Conservation (phyloP, 2,888 invertebrate genomes). For the Drosophila testacea region DNA sequence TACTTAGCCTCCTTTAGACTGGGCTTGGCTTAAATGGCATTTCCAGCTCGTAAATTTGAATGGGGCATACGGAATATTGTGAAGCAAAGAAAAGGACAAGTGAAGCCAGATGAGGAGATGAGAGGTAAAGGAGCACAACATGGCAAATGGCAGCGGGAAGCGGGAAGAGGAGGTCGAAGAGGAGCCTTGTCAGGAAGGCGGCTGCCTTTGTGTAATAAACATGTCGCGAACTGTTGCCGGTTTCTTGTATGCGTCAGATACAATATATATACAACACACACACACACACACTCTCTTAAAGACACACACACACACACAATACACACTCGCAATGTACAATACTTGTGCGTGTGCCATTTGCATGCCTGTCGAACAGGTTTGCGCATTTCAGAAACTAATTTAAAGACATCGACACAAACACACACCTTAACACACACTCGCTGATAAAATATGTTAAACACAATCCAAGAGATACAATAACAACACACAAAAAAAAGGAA, state of each 20-base stretch:
- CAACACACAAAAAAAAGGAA: slow-evolving; percentile 2
- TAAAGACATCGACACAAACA: slow-evolving; percentile 34
- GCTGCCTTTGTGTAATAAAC: slow-evolving; percentile 40
- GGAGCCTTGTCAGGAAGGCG: slow-evolving; percentile 2
- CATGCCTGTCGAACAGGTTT: slow-evolving; percentile 66
- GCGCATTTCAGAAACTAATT: slow-evolving; percentile 62
- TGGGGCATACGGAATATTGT: slow-evolving; percentile 42
- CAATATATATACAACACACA: slow-evolving; percentile 27
- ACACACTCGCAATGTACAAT: slow-evolving; percentile 3
- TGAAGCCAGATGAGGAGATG: background rate
- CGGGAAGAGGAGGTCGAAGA: background rate
- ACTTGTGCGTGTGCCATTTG: slow-evolving; percentile 42
- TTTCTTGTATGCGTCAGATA: slow-evolving; percentile 42
- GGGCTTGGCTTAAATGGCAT: slow-evolving; percentile 51
- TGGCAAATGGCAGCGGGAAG: background rate
- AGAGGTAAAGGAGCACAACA: background rate
- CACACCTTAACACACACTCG: slow-evolving; percentile 1
- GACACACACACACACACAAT: slow-evolving; percentile 21
- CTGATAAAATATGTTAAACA: slow-evolving; percentile 60
- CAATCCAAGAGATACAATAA: slow-evolving; percentile 19
- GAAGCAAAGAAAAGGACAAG: slow-evolving; percentile 31
- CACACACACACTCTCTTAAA: slow-evolving; percentile 4
- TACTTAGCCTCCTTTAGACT: slow-evolving; percentile 8
- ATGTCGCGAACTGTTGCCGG: slow-evolving; percentile 44
- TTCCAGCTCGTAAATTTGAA: slow-evolving; percentile 71